Conservation (phyloP, 2,797 vertebrate genomes). For the Megalops cyprinoides region DNA sequence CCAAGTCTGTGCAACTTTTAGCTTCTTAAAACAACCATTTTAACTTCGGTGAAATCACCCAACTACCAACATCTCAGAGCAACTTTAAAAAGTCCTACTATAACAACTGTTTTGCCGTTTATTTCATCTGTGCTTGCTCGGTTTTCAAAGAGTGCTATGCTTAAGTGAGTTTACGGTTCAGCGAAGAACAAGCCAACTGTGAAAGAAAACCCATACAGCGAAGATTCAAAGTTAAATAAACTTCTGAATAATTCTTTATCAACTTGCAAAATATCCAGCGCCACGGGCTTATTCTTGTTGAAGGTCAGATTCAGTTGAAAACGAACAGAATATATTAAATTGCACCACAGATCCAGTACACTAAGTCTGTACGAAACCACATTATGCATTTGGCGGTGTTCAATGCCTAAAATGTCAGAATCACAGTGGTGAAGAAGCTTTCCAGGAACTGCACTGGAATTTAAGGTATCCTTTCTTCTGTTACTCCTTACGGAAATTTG, state of each 20-base stretch:
- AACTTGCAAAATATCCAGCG: neutral
- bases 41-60: neutral
- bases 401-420: neutral
- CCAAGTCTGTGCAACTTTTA: constrained; percentile 9
- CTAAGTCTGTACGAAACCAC: neutral
- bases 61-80: neutral
- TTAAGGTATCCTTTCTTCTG: neutral
- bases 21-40: constrained; percentile 37
- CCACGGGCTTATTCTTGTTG: no score
- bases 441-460: no score
- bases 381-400: neutral
- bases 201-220: neutral
- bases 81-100: no score
- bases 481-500: neutral
- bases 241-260: neutral
- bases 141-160: constrained; percentile 28
- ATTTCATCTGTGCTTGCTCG: neutral
- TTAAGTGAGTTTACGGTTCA: constrained; percentile 64
- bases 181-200: neutral
- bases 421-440: neutral
- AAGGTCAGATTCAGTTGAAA: no score
- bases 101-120: neutral
- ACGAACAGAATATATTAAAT: no score
- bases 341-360: no score
- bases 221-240: neutral